Base-by-base conservation (phyloP, 2,797 vertebrate genomes). In the Meriones psammophilus region DNA sequence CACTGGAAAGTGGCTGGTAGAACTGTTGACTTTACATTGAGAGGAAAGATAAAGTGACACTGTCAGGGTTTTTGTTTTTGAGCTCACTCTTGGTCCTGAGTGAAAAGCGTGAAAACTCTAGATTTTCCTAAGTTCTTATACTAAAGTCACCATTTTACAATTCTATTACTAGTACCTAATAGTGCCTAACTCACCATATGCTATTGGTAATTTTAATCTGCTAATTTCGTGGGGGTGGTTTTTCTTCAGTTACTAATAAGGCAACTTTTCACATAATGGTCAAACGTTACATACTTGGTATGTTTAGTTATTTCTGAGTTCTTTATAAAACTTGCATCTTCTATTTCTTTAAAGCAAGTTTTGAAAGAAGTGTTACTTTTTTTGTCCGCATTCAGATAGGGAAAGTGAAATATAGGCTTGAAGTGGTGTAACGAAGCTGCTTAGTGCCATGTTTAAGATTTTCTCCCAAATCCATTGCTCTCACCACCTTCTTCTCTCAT, bases 1-100 rank as follows among this genome's bases (percentile, higher is more conserved):
- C 93, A 92, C 62, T 69, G 73, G 76, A 89, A 92, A 87, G 83
- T 88, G 87, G 84, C 69, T 94, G 93, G 80, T 76, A 94, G 96
- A 95, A 87, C 26, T 87, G 60, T n/a, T 93, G 46, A 42, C 66
- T 92, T 93, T 94, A 96, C 85, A 71, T 80, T 95, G 69, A 71
- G 81, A 93, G 69, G 88, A 94, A 93, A 73, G 73, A 68, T 77
- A 46, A 89, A 94, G 86, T 95, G 91, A 80, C 56, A 20, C 8
- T 79, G 58, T 88, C n/a, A 71, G 33, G 90, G 69, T 91, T 73
- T 56, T 71, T 73, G 66, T 58, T 78, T 89, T 80, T 60, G 13
- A 91, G 77, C 20, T 97, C 68, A 90, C 77, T 94, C 10, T 50
- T 50, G 87, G 39, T 68, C 71, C 84, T 46, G 50, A 96, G 89